Base-by-base conservation (phyloP, 1,140 invertebrate species). In the Drosophila tropicalis region DNA sequence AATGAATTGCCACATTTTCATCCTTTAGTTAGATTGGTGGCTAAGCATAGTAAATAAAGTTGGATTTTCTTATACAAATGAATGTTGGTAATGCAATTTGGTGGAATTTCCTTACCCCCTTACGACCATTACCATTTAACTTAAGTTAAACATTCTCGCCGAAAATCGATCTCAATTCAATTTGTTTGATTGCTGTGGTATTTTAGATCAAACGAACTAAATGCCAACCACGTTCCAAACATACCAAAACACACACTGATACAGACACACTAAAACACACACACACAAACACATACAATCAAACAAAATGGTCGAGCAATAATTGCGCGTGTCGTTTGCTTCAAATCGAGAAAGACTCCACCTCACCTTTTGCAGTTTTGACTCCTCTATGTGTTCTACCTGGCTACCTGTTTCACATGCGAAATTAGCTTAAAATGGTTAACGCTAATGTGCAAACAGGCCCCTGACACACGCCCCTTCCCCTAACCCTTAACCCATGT, bases 311-410 rank as follows among this genome's bases (percentile, higher is more conserved):
- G 83, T 86, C 79, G 76, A 78, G 83, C 79, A 87, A 87, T 87
- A 87, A 87, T 89, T 87, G 79, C 84, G 83, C 83, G 83, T 87
- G 83, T 89, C 83, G 83, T 73, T 87, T 78, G 79, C 76, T 87
- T 54, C 69, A 72, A 65, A 86, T 79, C 73, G 73, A 70, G 81
- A 13, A 32, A 76, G 87, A 87, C 81, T 70, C 39, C 73, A 44
- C 58, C 55, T 19, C 44, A 51, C 44, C 44, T 51, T 12, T 51
- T 51, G 15, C 15, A 12, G 13, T 41, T 41, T 15, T 36, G 9
- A 9, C 44, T 9, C 44, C 44, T 9, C 17, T 22, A 1, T 51
- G 19, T 51, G 9, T 22, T 76, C 54, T 64, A 61, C 41, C 82
- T 68, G 70, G 67, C 76, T 83, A 86, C 83, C 83, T 86, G 83